Conservation (phyloP, 1,140 invertebrate genomes). For the Holotrichia oblita region DNA sequence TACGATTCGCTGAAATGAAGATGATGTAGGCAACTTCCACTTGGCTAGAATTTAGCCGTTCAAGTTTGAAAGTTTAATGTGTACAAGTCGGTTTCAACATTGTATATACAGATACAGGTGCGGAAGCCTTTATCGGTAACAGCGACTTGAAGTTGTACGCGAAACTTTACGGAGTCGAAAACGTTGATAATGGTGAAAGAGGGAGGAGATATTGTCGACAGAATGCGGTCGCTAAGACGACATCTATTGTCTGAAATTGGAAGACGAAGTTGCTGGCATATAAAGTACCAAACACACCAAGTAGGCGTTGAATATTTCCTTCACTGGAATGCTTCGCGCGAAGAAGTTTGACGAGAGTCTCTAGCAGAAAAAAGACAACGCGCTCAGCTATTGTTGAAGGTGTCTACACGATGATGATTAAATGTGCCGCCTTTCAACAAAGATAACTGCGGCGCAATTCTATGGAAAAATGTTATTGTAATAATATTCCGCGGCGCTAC, state of each 20-base stretch:
- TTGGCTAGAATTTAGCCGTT: not conserved
- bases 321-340: not conserved
- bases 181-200: slow-evolving; percentile 12
- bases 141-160: not conserved
- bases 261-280: not conserved
- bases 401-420: no score
- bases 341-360: no score
- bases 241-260: slow-evolving; percentile 7
- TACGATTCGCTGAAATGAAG: not conserved
- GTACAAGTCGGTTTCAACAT: not conserved
- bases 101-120: slow-evolving; percentile 14
- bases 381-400: no score
- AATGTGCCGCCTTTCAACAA: no score
- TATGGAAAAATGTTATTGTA: no score
- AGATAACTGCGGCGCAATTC: no score
- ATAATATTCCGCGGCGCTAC: no score
- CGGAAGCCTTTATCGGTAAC: slow-evolving; percentile 20
- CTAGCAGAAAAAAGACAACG: no score
- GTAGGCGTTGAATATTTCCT: no score
- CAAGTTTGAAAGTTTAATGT: slow-evolving; percentile 32
- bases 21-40: not conserved
- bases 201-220: not conserved
- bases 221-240: slow-evolving; percentile 15
- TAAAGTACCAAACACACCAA: no score
- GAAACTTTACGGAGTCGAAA: slow-evolving; percentile 14